Evolutionary conservation across 2,113 vertebrate genomes (phyloP).

Genomic region (Cynocephalus volans): DNA sequence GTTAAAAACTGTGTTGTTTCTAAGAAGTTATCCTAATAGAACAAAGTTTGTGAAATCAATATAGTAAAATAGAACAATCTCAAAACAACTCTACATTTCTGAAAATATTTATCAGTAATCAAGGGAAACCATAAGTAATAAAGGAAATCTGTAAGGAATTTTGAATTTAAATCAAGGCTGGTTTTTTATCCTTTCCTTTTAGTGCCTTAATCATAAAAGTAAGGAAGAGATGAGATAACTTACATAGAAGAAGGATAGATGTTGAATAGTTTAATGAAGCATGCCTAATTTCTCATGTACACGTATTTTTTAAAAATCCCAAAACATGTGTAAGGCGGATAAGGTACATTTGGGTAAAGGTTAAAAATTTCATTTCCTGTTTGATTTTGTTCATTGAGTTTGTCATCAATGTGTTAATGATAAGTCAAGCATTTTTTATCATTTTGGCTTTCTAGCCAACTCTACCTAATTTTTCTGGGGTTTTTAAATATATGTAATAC

Average conservation of each 20-base stretch:
- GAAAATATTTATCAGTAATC: not conserved
- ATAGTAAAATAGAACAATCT: not conserved
- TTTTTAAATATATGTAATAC: not conserved
- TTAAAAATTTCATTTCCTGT: too few species aligned
- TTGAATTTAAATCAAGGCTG: conserved; percentile 8
- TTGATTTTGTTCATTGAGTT: not conserved
- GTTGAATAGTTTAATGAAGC: not conserved
- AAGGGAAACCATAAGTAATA: not conserved
- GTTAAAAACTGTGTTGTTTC: not conserved
- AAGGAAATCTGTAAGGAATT: not conserved
- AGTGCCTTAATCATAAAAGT: not conserved
- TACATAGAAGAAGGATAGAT: not conserved
- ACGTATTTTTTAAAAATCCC: not conserved
- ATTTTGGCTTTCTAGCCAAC: conserved; percentile 6
- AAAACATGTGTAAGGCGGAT: not conserved
- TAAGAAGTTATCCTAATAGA: conserved; percentile 25
- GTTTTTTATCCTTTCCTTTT: conserved; percentile 1
- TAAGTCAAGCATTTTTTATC: not conserved
- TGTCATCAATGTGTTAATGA: not conserved
- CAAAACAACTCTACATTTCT: not conserved
- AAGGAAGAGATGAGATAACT: not conserved
- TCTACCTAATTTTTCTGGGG: not conserved
- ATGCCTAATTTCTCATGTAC: not conserved
- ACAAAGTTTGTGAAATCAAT: not conserved
- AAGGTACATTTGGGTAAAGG: not conserved